Base-by-base conservation (phyloP, 2,888 invertebrate genomes). In the Chrysopilus asiliformis region DNA sequence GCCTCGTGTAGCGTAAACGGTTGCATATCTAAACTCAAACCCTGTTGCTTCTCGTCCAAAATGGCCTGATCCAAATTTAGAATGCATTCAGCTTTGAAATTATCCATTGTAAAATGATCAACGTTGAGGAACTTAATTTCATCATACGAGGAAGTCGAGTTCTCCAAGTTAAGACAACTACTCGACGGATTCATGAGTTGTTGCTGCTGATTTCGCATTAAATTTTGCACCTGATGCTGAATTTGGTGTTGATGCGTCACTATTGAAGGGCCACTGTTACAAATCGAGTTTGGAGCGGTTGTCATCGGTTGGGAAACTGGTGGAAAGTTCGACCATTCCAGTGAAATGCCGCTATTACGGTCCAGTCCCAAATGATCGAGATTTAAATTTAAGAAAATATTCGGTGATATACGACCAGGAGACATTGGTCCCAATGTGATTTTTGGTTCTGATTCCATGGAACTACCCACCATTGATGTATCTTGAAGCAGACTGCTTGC, bases 71-170 rank as follows among this genome's bases (percentile, higher is more conserved):
- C 63, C 47, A 64, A 51, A 50, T 58, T 62, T 3, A 64, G 47
- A 12, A 64, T 63, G 42, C 64, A 63, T 41, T 64, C 64, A 28
- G 59, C 56, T 44, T 62, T 63, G 36, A 64, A 60, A 45, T 57
- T 59, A 22, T 64, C 64, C 43, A 64, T 64, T 43, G 60, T 60
- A 38, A 62, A 64, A 43, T 64, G 62, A 47, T 64, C 64, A 34
- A 61, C 61, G 45, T 58, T 60, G 30, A 64, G 52, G 45, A 60
- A 64, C 47, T 64, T 63, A 52, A 63, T 63, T 46, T 60, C 64
- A 34, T 64, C 63, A 37, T 61, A 62, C 22, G 58, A 55, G 28
- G 61, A 57, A 26, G 44, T 46, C 18, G 52, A 51, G 33, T 55
- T 52, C 29, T 57, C 59, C 35, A 60, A 45, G 39, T 60, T 58